Base-by-base conservation (phyloP, 2,888 invertebrate genomes). In the Drosophila nr. fundita region DNA sequence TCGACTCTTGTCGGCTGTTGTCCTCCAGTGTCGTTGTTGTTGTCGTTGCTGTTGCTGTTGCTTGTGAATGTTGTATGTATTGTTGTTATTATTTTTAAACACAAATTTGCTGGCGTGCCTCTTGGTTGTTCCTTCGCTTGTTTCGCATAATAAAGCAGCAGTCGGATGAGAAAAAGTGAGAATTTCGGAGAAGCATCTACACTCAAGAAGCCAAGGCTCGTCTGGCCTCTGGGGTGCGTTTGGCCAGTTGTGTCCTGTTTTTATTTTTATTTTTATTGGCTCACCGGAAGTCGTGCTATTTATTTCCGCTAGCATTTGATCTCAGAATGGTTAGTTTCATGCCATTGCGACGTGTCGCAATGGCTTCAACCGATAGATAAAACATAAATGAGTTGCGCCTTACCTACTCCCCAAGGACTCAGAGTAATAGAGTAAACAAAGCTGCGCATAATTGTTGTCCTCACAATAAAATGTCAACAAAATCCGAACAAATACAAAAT, bases 111-210 rank as follows among this genome's bases (percentile, higher is more conserved):
- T 76, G 78, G 79, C 60, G 57, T 87, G 82, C 67, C 68, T 81
- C 75, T 82, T 73, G 88, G 82, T 82, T 89, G 88, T 73, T 82
- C 78, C 80, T 76, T 80, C 77, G 80, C 80, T 82, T 89, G 88
- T 88, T 83, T 88, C 90, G 87, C 89, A 89, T 89, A 85, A 89
- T 87, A 85, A 85, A 85, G 83, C 90, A 89, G 80, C 70, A 61
- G 69, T 65, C 80, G 52, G 27, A 32, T 27, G 45, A 42, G 69
- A n/a, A 38, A 38, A 63, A 57, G 40, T 59, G 76, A 76, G 58
- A 75, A 71, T 75, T 38, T 54, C 64, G 62, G 3, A 48, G 24
- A 55, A 73, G 10, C 45, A 45, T 59, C 36, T 55, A 42, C 11
- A 42, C 6, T 21, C 6, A 24, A 66, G 24, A 21, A 10, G 13